Conservation (phyloP, 2,797 vertebrate genomes). For the Hypotaenidia philippensis region DNA sequence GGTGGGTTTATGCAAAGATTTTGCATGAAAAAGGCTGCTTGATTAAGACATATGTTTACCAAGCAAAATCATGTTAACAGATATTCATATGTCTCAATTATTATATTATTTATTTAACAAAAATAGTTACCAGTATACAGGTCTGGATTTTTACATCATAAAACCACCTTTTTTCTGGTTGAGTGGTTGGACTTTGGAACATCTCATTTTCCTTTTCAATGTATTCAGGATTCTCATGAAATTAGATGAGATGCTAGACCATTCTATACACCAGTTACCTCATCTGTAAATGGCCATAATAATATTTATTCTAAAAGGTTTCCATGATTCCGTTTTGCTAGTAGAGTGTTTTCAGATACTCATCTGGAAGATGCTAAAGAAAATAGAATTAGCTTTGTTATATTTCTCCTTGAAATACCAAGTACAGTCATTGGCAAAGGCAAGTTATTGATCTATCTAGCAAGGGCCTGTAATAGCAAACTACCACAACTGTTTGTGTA, state of each 20-base stretch:
- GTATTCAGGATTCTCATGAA: not conserved
- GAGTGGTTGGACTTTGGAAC: not conserved
- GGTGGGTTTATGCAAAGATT: not conserved
- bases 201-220: not conserved
- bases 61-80: not conserved
- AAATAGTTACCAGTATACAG: not conserved
- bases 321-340: not conserved
- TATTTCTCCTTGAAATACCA: not conserved
- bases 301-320: not conserved
- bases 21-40: not conserved
- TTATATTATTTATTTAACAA: not conserved
- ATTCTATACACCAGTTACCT: not conserved
- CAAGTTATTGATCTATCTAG: not conserved
- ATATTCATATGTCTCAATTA: not conserved
- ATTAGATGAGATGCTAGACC: not conserved
- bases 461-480: not conserved
- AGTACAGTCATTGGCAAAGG: not conserved
- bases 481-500: not conserved
- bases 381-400: slow-evolving; percentile 9
- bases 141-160: not conserved
- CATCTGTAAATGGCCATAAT: not conserved
- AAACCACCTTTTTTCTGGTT: not conserved
- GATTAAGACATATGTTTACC: not conserved
- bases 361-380: not conserved
- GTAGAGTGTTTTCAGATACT: not conserved